Evolutionary conservation across 2,113 vertebrate species (phyloP), one percentile per base, ranked within the genome.

Genomic region (Tauraco erythrolophus): DNA sequence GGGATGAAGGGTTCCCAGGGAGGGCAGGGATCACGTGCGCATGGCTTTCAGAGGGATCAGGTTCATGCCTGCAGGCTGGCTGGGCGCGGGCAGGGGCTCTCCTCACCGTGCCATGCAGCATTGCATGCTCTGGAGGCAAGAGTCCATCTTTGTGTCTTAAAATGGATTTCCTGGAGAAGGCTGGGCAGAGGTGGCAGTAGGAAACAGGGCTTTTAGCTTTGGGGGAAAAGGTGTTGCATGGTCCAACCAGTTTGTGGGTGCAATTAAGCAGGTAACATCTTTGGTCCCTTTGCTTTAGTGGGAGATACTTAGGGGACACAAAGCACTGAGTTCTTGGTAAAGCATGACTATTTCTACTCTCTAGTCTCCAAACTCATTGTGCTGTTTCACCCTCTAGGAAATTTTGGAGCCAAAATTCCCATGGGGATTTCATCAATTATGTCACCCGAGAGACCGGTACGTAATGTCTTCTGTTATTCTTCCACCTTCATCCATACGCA

Each of bases 391-490:
- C 45, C 46, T 10, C 33, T 33, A 98, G 98, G 97, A 88, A 98
- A 87, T 58, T 95, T 89, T 24, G 68, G 97, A 68, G 84, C 91
- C 91, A 96, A 76, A 77, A 97, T 96, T n/a, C 94, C 98, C 50
- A 83, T 96, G 64, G 94, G 97, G 13, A 97, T 98, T 91, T 97
- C 96, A 41, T 98, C 97, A 16, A 96, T 98, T 21, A 93, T 97
- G 94, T 96, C 97, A 25, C 83, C 95, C 0, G 84, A 98, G 78
- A 98, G 91, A 61, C 97, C 90, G 56, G 98, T 98, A 94, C 24
- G 98, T 98, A n/a, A 28, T 1, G 5, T 8, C 58, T 46, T 68
- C 78, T 84, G 50, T 7, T 64, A 1, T 10, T 53, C 27, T 39
- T 41, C 28, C 45, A 13, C 66, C 43, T 37, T 56, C 41, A 15